A percentile compares a stretch with the other conserved stretches of the same genome.
Conservation (phyloP, 1,140 invertebrate species). For the Hyphantria cunea region DNA sequence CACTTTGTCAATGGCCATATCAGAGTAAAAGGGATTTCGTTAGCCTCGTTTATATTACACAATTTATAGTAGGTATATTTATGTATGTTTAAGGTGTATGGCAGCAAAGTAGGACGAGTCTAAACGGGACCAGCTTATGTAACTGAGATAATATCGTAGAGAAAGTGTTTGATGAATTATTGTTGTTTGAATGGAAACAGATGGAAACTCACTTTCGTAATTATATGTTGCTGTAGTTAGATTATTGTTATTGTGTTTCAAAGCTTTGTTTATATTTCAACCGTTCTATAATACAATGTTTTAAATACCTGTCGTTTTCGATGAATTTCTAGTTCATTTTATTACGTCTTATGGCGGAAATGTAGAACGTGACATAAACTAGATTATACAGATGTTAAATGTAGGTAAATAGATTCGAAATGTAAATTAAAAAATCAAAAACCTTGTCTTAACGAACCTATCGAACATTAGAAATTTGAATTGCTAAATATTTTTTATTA, state of each 20-base stretch:
- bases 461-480: no score
- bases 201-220: slow-evolving; percentile 14
- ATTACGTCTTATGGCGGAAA: no score
- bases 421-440: no score
- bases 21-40: background rate
- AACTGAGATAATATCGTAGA: slow-evolving; percentile 18
- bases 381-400: no score
- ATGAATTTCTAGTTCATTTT: no score
- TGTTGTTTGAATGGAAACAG: slow-evolving; percentile 19
- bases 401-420: no score
- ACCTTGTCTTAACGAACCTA: no score
- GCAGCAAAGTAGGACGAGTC: slow-evolving; percentile 13
- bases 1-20: background rate
- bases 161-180: slow-evolving; percentile 16
- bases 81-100: background rate
- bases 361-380: no score
- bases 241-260: no score
- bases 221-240: slow-evolving; percentile 5
- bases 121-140: slow-evolving; percentile 25
- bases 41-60: slow-evolving; percentile 1
- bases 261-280: background rate
- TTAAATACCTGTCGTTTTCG: background rate
- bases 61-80: no score
- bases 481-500: no score
- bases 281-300: slow-evolving; percentile 1